phyloP scores from a whole-genome alignment of 1,140 invertebrate genomes.

The Arion vulgaris region DNA sequence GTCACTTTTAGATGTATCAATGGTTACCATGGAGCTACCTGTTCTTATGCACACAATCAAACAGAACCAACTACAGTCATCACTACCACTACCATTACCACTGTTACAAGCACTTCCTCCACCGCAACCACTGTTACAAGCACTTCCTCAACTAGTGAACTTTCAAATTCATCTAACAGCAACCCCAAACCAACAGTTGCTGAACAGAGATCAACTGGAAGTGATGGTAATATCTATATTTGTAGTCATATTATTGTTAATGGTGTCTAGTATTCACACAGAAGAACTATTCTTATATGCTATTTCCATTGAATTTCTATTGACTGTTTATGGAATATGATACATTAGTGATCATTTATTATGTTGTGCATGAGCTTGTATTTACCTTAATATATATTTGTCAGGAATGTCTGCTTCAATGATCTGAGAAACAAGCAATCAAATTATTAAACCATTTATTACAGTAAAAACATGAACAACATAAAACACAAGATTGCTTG shows the following conservation, averaged over 20 bases:
- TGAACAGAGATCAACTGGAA: background rate
- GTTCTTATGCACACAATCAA: background rate
- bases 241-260: background rate
- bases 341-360: too few relatives aligned
- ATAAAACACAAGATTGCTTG: too few relatives aligned
- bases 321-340: too few relatives aligned
- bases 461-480: too few relatives aligned
- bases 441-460: too few relatives aligned
- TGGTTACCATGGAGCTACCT: constrained; percentile 9
- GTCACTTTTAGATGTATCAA: constrained; percentile 15
- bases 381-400: too few relatives aligned
- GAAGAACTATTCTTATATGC: too few relatives aligned
- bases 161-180: background rate
- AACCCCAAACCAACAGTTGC: background rate
- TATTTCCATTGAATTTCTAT: too few relatives aligned
- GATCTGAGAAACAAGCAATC: too few relatives aligned
- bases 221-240: background rate
- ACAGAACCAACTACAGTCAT: constrained; percentile 16
- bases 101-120: background rate
- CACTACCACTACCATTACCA: constrained; percentile 7
- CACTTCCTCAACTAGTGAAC: background rate
- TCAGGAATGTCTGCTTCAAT: too few relatives aligned
- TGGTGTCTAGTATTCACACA: background rate
- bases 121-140: background rate
- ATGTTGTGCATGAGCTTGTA: too few relatives aligned